These are phyloP conservation scores for Parus major DNA, from an alignment of 2,113 vertebrate species.

Conservation along the genomic window DNA sequence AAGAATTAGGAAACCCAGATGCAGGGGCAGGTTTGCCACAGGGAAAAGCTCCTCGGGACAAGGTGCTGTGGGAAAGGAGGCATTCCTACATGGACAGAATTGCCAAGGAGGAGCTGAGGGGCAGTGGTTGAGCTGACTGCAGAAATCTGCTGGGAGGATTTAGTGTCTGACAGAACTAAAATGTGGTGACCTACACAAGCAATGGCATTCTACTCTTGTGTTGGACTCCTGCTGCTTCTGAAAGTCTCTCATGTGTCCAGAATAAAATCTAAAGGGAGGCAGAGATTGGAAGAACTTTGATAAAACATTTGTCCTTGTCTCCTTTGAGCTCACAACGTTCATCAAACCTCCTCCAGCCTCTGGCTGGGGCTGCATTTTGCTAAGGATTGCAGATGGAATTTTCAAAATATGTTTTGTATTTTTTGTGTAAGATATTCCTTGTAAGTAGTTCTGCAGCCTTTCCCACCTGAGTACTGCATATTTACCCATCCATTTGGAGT, in stretches of 20 bases:
- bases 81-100: neutral
- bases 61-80: neutral
- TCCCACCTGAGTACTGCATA: neutral
- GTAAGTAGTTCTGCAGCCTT: neutral
- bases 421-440: neutral
- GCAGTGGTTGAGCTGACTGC: neutral
- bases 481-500: neutral
- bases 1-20: neutral
- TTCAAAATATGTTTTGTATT: neutral
- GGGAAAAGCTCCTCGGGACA: neutral
- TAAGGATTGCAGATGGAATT: neutral
- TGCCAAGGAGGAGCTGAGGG: neutral
- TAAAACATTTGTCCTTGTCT: neutral
- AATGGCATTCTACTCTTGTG: neutral
- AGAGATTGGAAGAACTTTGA: neutral
- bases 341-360: neutral
- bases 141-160: neutral
- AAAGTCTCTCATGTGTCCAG: neutral
- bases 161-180: neutral
- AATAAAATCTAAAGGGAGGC: neutral
- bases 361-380: neutral
- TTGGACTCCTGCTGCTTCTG: neutral
- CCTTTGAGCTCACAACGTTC: neutral
- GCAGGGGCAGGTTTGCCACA: neutral
- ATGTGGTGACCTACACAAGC: neutral